phyloP scores from a whole-genome alignment of 2,113 vertebrate species.

The Nematolebias whitei region DNA sequence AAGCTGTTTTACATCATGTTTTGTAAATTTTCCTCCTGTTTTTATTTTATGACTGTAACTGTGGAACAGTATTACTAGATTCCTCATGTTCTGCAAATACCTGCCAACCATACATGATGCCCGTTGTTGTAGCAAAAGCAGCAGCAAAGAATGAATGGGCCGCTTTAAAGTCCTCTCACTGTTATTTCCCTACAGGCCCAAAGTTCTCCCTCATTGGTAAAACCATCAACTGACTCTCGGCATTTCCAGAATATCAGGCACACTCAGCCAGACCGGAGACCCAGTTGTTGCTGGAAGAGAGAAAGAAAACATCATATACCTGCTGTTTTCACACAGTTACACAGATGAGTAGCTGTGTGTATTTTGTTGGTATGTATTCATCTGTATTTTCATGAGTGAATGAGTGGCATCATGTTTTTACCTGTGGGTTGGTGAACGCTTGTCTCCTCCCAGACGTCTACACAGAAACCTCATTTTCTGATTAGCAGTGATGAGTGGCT shows the following conservation, averaged over 20 bases:
- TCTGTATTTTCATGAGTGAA: background rate
- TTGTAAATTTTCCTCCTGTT: background rate
- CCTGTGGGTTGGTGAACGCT: constrained; percentile 2
- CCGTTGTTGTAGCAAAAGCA: constrained; percentile 21
- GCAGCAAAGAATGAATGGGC: constrained; percentile 48
- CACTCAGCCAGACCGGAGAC: constrained; percentile 24
- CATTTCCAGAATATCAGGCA: constrained; percentile 55
- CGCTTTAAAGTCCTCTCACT: constrained; percentile 38
- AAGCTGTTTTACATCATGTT: background rate
- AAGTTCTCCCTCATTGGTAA: constrained; percentile 52
- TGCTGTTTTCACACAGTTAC: constrained; percentile 1
- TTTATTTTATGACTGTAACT: background rate
- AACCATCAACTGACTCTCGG: constrained; percentile 51
- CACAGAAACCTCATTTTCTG: constrained; percentile 10
- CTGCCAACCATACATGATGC: background rate
- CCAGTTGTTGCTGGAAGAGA: constrained; percentile 14
- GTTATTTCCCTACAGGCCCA: constrained; percentile 56
- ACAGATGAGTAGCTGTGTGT: background rate
- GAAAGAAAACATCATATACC: constrained; percentile 20
- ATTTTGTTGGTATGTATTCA: background rate
- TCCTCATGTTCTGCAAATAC: constrained; percentile 10
- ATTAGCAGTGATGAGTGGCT: constrained; percentile 55
- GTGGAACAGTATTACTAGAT: background rate
- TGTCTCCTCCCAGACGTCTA: constrained; percentile 4
- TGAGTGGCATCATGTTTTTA: constrained; percentile 2